Percentiles rank a stretch among this genome's conserved stretches.
phyloP scores from a whole-genome alignment of 2,113 vertebrate species.

The Gopherus flavomarginatus region DNA sequence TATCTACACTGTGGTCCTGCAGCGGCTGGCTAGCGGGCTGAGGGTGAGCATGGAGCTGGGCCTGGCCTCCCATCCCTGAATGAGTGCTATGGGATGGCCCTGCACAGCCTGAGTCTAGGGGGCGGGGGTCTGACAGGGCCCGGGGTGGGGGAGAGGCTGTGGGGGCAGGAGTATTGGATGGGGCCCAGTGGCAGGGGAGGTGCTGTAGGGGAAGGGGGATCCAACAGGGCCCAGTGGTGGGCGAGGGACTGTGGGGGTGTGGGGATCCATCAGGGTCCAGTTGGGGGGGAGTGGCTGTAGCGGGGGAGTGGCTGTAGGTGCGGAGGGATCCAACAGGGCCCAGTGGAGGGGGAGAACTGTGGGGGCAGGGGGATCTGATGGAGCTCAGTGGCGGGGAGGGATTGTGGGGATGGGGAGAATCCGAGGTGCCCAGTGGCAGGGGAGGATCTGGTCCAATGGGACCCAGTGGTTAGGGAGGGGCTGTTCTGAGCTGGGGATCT shows the following conservation, averaged over 20 bases:
- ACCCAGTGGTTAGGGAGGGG: too few relatives aligned
- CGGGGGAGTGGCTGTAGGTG: too few relatives aligned
- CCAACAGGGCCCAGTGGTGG: too few relatives aligned
- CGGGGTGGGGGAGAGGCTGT: background rate
- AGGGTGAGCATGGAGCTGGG: constrained; percentile 43
- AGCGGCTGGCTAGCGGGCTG: background rate
- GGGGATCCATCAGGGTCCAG: too few relatives aligned
- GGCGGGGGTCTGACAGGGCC: background rate
- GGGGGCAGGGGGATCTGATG: background rate
- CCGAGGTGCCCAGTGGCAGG: background rate
- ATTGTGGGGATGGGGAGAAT: background rate
- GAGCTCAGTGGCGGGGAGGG: background rate
- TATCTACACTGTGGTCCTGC: constrained; percentile 63
- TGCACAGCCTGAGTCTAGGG: background rate
- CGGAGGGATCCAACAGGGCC: too few relatives aligned
- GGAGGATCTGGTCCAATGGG: background rate
- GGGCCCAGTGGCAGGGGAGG: background rate
- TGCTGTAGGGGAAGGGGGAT: background rate
- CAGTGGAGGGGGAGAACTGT: background rate
- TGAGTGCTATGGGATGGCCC: background rate
- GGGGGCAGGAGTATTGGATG: background rate
- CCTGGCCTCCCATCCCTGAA: background rate
- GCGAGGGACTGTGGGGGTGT: too few relatives aligned
- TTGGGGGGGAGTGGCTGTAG: too few relatives aligned
- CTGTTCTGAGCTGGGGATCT: background rate